These are phyloP conservation scores for Oscheius sp. DNA, from an alignment of 1,140 invertebrate species.

Conservation along the genomic window DNA sequence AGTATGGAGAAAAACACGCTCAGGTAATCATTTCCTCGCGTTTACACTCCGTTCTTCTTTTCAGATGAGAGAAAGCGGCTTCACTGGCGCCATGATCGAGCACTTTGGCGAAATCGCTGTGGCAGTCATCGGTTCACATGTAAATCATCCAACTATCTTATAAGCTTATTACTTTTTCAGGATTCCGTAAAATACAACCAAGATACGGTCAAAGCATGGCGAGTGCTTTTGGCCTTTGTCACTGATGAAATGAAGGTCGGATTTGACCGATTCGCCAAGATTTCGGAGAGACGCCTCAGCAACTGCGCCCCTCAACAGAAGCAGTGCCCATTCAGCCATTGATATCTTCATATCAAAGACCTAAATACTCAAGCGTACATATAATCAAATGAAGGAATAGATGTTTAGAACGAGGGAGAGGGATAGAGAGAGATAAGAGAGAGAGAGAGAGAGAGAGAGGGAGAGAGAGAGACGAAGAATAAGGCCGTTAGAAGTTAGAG, in stretches of 20 bases:
- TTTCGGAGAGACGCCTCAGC: neutral
- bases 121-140: conserved; percentile 33
- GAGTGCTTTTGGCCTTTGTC: conserved; percentile 35
- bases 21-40: conserved; percentile 28
- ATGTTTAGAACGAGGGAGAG: no score
- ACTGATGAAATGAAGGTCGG: conserved; percentile 41
- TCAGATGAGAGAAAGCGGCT: conserved; percentile 42
- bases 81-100: conserved; percentile 41
- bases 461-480: no score
- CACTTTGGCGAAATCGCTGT: conserved; percentile 43
- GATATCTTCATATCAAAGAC: no score
- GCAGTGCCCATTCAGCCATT: no score
- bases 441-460: no score
- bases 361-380: no score
- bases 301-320: no score
- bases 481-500: no score
- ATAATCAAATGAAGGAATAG: no score
- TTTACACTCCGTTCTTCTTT: conserved; percentile 1
- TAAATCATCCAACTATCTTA: neutral
- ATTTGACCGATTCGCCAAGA: conserved; percentile 4
- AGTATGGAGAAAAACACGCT: conserved; percentile 44
- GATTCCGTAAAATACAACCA: conserved; percentile 42
- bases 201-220: conserved; percentile 41
- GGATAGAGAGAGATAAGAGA: no score
- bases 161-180: conserved; percentile 19